Base-by-base conservation (phyloP, 2,113 vertebrate species). In the Hepsetus odoe region DNA sequence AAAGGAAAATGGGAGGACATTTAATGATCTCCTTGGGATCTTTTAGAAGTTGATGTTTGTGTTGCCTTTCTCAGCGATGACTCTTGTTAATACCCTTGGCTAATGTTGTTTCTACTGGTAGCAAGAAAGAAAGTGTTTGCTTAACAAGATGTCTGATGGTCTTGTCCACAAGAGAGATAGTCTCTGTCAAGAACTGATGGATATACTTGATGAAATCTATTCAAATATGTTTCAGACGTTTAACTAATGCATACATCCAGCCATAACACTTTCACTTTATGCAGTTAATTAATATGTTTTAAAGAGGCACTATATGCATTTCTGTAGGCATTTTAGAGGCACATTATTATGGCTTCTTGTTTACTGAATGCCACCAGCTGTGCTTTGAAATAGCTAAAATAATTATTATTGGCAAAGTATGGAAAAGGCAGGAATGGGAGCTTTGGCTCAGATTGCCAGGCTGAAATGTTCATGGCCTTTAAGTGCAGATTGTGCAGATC, bases 81-180 rank as follows among this genome's bases (percentile, higher is more conserved):
- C 62, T 61, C 77, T 73, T 35, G 28, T 46, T 73, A 35, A 53
- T 69, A 49, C n/a, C 32, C 35, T 61, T 32, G 18, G 9, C 53
- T 59, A 4, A 67, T 66, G 55, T 79, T 12, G 64, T 73, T 73
- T 77, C 30, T 24, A 33, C n/a, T 66, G 38, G 69, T 61, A 81
- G 38, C 26, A 72, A 32, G 33, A 69, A 22, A 72, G 67, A 56
- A 33, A 72, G 58, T 35, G 72, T 71, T 24, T 30, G 35, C 56
- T 32, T 74, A 80, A 80, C 67, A 72, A 58, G 72, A 79, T 66
- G 77, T 49, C 24, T 71, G 30, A 71, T 56, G 3, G 62, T 28
- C 51, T 74, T 61, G 78, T 61, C 77, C 51, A 28, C 40, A 18
- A 61, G 70, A 67, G 78, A 59, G 32, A 32, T 18, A 9, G 59